These are phyloP conservation scores for Mesorhabditis spiculigera DNA, from an alignment of 2,888 invertebrate genomes.

Conservation along the genomic window DNA sequence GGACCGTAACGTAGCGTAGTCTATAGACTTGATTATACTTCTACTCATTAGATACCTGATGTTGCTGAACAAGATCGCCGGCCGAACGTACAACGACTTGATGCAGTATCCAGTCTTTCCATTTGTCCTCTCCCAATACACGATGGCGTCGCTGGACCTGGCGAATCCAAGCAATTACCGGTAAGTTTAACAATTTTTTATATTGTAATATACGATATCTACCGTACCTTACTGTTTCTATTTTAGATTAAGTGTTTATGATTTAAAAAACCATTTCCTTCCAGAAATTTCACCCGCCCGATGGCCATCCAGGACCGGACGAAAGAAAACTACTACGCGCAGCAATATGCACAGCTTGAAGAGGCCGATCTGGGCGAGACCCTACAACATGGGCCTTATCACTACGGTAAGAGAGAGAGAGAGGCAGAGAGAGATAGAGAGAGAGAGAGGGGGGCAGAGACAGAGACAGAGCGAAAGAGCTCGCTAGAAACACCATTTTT, in stretches of 20 bases:
- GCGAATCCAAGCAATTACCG: slow-evolving; percentile 67
- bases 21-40: background rate
- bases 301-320: slow-evolving; percentile 83
- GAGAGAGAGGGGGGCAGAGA: too few species aligned
- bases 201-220: too few species aligned
- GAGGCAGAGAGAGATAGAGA: background rate
- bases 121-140: slow-evolving; percentile 95
- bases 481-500: slow-evolving; percentile 12
- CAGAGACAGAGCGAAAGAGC: too few species aligned
- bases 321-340: slow-evolving; percentile 78
- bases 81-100: slow-evolving; percentile 94
- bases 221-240: too few species aligned
- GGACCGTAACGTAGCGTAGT: slow-evolving; percentile 7
- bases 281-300: slow-evolving; percentile 75
- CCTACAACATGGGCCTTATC: slow-evolving; percentile 44
- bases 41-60: slow-evolving; percentile 70
- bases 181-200: slow-evolving; percentile 49
- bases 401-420: slow-evolving; percentile 37
- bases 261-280: slow-evolving; percentile 10
- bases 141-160: slow-evolving; percentile 75
- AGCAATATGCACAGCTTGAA: slow-evolving; percentile 69
- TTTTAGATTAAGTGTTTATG: background rate
- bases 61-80: slow-evolving; percentile 95
- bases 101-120: slow-evolving; percentile 99
- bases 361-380: slow-evolving; percentile 10